These are phyloP conservation scores for Leptosomus discolor DNA, from an alignment of 2,113 vertebrate species.

Conservation along the genomic window DNA sequence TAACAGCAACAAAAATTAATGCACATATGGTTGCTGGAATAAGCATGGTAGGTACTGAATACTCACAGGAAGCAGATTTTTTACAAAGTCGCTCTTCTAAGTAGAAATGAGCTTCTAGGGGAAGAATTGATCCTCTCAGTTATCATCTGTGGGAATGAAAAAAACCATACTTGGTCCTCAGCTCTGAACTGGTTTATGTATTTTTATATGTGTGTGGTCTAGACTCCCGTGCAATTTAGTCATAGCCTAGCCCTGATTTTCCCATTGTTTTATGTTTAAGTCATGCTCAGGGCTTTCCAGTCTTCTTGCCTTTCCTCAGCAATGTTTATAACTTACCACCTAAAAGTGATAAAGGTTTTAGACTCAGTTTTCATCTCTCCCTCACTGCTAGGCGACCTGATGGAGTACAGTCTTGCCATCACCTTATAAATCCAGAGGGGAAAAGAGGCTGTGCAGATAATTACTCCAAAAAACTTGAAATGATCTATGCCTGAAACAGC, in stretches of 20 bases:
- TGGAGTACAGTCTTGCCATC: slow-evolving; percentile 9
- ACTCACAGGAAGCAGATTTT: neutral
- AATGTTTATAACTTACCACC: slow-evolving; percentile 38
- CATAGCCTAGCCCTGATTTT: slow-evolving; percentile 30
- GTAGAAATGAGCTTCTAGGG: neutral
- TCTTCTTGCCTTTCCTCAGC: neutral
- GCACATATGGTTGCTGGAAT: neutral
- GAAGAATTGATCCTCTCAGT: neutral
- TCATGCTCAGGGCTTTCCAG: slow-evolving; percentile 18
- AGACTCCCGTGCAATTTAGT: neutral
- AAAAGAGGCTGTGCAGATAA: neutral
- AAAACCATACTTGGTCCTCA: neutral
- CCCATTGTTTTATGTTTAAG: slow-evolving; percentile 43
- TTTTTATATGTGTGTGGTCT: slow-evolving; percentile 51
- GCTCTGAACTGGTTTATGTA: neutral
- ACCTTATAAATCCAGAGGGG: slow-evolving; percentile 20
- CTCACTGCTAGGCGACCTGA: neutral
- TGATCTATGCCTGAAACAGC: slow-evolving; percentile 12
- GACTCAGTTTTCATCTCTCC: slow-evolving; percentile 28
- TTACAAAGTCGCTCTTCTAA: neutral
- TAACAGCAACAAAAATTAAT: neutral
- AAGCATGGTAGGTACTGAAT: neutral
- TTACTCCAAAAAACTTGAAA: slow-evolving; percentile 1
- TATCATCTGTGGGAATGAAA: neutral
- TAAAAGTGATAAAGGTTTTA: slow-evolving; percentile 27